Evolutionary conservation across 2,113 vertebrate genomes (phyloP).

Genomic region (Spilogale gracilis): DNA sequence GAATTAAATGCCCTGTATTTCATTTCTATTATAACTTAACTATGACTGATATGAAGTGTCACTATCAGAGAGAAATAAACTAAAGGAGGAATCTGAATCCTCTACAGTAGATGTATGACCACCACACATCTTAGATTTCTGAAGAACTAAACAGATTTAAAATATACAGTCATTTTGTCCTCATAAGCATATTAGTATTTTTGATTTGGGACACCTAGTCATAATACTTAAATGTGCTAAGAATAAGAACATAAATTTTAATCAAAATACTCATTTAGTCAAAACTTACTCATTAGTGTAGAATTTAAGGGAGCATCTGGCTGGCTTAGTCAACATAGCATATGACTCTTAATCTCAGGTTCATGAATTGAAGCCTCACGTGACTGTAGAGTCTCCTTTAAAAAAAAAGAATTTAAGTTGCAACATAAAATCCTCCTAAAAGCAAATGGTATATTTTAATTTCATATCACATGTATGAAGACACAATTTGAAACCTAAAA

Average conservation of each 20-base stretch:
- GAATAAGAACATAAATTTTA: not conserved
- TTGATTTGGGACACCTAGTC: not conserved
- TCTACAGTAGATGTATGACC: not conserved
- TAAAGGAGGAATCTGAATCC: slow-evolving; percentile 18
- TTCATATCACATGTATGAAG: not conserved
- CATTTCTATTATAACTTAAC: slow-evolving; percentile 20
- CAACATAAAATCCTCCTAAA: slow-evolving; percentile 46
- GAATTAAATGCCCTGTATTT: not conserved
- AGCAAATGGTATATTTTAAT: not conserved
- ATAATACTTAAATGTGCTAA: slow-evolving; percentile 33
- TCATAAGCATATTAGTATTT: slow-evolving; percentile 10
- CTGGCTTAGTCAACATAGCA: not conserved
- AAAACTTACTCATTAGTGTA: not conserved
- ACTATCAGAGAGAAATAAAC: not conserved
- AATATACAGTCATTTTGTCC: not conserved
- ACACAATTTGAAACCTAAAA: slow-evolving; percentile 75
- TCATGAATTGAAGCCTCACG: not conserved
- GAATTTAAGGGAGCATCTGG: not conserved
- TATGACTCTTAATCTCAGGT: not conserved
- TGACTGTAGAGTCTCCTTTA: not conserved
- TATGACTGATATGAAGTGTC: not conserved
- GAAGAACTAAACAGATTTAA: not conserved
- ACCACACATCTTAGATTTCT: not conserved
- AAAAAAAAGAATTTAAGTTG: not conserved
- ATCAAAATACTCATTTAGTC: not conserved